A percentile compares a stretch with the other conserved stretches of the same genome.
phyloP scores from a whole-genome alignment of 2,113 vertebrate species.

The Notechis scutatus region DNA sequence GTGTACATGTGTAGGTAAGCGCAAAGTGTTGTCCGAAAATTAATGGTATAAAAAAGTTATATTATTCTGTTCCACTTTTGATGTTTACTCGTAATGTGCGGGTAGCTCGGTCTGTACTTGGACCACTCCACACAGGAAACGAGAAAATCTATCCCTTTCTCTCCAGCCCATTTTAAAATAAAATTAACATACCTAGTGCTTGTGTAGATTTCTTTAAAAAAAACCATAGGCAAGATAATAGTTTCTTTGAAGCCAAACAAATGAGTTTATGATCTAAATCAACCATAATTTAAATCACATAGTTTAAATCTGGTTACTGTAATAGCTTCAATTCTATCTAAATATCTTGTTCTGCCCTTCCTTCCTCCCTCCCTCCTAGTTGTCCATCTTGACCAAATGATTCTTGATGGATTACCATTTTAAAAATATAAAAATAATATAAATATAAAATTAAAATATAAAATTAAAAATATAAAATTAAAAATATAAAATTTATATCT shows the following conservation, averaged over 20 bases:
- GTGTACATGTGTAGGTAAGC: not conserved
- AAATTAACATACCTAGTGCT: not conserved
- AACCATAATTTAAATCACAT: not conserved
- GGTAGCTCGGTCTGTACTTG: not conserved
- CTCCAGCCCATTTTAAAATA: not conserved
- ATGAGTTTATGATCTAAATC: not conserved
- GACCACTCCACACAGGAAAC: not conserved
- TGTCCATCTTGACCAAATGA: too few species aligned
- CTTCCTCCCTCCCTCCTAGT: too few species aligned
- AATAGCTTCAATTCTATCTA: not conserved
- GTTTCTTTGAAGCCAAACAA: not conserved
- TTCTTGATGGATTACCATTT: too few species aligned
- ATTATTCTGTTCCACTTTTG: not conserved
- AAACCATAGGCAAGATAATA: not conserved
- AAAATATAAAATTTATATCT: too few species aligned
- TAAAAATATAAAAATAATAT: too few species aligned
- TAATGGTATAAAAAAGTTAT: not conserved
- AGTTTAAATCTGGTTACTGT: not conserved
- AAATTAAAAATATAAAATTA: too few species aligned
- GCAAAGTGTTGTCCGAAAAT: not conserved
- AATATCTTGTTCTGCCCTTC: not conserved
- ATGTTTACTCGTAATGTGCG: not conserved
- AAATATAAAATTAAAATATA: too few species aligned
- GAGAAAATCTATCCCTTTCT: not conserved
- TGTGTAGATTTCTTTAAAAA: not conserved